phyloP scores from a whole-genome alignment of 2,113 vertebrate species.

The Onychostoma macrolepis region DNA sequence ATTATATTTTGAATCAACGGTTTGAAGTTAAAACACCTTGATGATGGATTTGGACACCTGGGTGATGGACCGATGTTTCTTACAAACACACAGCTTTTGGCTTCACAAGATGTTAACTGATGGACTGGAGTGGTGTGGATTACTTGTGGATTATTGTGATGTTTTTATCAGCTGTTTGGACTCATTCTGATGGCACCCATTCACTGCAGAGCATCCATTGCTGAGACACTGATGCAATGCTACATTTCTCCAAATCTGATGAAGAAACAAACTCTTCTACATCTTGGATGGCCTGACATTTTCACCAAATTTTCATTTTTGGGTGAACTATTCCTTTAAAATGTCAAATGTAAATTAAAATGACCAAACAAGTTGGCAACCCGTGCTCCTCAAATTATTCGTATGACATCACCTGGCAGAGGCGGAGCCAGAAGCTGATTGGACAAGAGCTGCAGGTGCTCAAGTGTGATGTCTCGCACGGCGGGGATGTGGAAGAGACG shows the following conservation, averaged over 20 bases:
- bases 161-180: too few species aligned
- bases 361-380: neutral
- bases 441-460: slow-evolving; percentile 95
- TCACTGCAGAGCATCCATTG: too few species aligned
- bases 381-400: neutral
- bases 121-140: too few species aligned
- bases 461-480: slow-evolving; percentile 93
- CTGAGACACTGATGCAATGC: too few species aligned
- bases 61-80: neutral
- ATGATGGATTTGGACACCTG: too few species aligned
- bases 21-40: neutral
- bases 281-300: too few species aligned
- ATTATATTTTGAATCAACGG: neutral
- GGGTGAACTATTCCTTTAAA: neutral
- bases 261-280: too few species aligned
- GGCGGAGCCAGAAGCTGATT: slow-evolving; percentile 96
- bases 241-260: too few species aligned
- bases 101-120: too few species aligned
- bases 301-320: too few species aligned
- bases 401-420: slow-evolving; percentile 84
- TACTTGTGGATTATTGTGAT: too few species aligned
- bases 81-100: neutral
- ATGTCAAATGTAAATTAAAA: neutral
- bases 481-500: slow-evolving; percentile 97
- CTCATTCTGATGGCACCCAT: too few species aligned